Base-by-base conservation (phyloP, 2,888 invertebrate species). In the Xestia rhomboidea region DNA sequence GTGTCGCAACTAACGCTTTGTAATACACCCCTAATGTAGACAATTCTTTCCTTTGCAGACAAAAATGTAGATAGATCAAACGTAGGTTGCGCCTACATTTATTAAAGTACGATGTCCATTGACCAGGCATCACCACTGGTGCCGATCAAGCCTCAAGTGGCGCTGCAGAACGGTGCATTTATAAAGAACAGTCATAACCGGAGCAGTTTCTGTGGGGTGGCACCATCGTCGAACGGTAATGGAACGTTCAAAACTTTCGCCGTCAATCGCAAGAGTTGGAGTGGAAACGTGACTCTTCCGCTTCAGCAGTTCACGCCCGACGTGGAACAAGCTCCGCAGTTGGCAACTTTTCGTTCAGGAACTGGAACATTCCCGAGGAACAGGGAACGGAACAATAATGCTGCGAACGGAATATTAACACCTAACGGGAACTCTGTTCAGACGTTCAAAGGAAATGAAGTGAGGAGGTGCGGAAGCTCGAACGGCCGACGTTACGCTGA, bases 401-500 rank as follows among this genome's bases (percentile, higher is more conserved):
- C 93, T 81, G 90, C 94, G 88, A 95, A 94, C 91, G 96, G 96
- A 95, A 94, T 96, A 95, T 95, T 97, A 95, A 96, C 96, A 86
- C 96, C 96, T 85, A 97, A 97, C 94, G 97, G 96, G 90, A 97
- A 96, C 93, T 92, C 95, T 64, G 94, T 95, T 88, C 95, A 95
- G 91, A 94, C 95, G 89, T 93, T 95, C 85, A 95, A 91, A 94
- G 97, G 96, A 95, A 96, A 96, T 96, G 96, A 97, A 94, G 94
- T 96, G 92, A 95, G 96, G 88, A 96, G 96, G 92, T 95, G 94
- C 94, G 96, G 95, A 93, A 95, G 95, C 89, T 91, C 95, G 83
- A 96, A 96, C 93, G 97, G 97, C 90, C 95, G 97, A 84, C 96
- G 97, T 84, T 97, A 97, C 93, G 97, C 97, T 72, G 97, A 97